Conservation (phyloP, 2,113 vertebrate species). For the Passer montanus region DNA sequence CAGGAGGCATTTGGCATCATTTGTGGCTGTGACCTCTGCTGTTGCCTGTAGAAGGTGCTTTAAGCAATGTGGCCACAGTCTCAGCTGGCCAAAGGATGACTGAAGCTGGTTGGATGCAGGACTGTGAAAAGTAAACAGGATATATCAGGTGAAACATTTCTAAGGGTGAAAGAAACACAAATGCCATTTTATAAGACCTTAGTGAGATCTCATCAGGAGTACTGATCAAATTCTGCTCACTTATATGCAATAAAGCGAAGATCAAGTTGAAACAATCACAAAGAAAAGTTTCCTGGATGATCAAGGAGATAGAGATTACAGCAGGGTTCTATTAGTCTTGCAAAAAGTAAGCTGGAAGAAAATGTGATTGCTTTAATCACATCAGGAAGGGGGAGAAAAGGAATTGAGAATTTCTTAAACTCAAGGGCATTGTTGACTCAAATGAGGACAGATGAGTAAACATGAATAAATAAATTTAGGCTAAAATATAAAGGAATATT, state of each 20-base stretch:
- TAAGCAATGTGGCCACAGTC: not conserved
- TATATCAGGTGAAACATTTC: not conserved
- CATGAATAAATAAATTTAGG: not conserved
- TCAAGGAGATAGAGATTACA: not conserved
- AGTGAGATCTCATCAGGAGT: not conserved
- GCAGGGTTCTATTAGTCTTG: not conserved
- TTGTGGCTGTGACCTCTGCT: not conserved
- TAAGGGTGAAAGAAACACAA: not conserved
- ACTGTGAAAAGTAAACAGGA: not conserved
- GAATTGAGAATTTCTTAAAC: not conserved
- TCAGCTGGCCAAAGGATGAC: not conserved
- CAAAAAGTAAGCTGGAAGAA: not conserved
- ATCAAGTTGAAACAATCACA: not conserved
- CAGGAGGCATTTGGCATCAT: not conserved
- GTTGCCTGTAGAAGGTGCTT: not conserved
- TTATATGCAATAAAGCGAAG: not conserved
- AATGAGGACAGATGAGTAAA: not conserved
- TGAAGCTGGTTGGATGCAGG: not conserved
- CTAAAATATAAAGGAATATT: not conserved
- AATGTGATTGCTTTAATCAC: not conserved
- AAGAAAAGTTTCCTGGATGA: not conserved
- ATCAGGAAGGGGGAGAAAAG: not conserved
- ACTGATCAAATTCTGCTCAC: not conserved
- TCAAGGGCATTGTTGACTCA: not conserved
- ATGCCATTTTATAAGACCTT: not conserved